Conservation (phyloP, 2,113 vertebrate genomes). For the Drymodes brunneopygia region DNA sequence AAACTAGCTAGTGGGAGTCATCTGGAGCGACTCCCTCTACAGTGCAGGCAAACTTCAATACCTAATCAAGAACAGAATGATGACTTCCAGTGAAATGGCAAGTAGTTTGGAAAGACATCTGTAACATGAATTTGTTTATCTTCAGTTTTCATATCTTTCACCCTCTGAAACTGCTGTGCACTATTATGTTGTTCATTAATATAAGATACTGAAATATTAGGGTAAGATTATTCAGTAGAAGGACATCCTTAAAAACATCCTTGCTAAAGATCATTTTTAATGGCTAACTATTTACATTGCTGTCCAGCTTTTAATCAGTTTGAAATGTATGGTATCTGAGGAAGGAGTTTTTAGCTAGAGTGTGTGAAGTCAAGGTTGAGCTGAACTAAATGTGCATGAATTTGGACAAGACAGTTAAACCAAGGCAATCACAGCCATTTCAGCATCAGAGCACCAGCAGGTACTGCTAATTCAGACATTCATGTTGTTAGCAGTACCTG, state of each 20-base stretch:
- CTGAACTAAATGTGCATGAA: background rate
- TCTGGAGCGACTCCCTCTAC: background rate
- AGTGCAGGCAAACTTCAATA: background rate
- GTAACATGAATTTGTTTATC: background rate
- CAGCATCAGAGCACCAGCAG: background rate
- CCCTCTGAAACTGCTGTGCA: background rate
- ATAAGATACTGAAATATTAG: background rate
- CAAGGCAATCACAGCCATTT: background rate
- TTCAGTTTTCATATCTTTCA: background rate
- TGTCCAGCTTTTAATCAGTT: background rate
- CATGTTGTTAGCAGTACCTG: background rate
- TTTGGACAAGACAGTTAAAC: background rate
- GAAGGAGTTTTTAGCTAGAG: background rate
- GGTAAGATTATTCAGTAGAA: background rate
- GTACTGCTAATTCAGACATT: background rate
- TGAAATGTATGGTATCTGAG: background rate
- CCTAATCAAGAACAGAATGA: background rate
- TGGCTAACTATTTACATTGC: background rate
- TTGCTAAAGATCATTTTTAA: background rate
- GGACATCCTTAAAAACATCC: background rate
- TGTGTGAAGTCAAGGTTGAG: background rate
- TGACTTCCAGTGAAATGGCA: background rate
- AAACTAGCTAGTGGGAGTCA: background rate
- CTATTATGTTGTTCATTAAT: background rate
- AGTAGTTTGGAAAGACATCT: background rate